Percentiles rank a stretch among this genome's conserved stretches.
Evolutionary conservation across 2,888 invertebrate genomes (phyloP).

Genomic region (Mechanitis messenoides): DNA sequence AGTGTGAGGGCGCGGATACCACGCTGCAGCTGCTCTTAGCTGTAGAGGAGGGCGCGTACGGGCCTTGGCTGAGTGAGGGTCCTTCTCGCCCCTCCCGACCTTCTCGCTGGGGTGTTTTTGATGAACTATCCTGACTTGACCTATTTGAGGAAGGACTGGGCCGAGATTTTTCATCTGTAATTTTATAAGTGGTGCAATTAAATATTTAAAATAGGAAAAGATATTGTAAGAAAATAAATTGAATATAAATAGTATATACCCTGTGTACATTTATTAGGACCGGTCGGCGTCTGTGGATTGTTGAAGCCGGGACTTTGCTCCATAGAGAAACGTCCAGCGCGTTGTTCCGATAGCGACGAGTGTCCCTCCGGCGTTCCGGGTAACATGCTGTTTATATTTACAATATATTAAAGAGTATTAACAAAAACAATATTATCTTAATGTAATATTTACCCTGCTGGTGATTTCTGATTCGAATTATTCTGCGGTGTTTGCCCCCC

Average conservation of each 20-base stretch:
- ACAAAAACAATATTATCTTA: background rate
- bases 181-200: slow-evolving; percentile 3
- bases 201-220: background rate
- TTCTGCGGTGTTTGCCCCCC: slow-evolving; percentile 71
- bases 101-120: slow-evolving; percentile 65
- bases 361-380: slow-evolving; percentile 72
- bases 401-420: background rate
- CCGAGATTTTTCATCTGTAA: slow-evolving; percentile 67
- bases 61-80: slow-evolving; percentile 51
- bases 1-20: slow-evolving; percentile 45
- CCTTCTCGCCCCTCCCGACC: slow-evolving; percentile 28
- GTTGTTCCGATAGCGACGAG: slow-evolving; percentile 60
- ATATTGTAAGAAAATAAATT: background rate
- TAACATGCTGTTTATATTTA: slow-evolving; percentile 57
- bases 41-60: slow-evolving; percentile 62
- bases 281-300: slow-evolving; percentile 71
- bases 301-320: slow-evolving; percentile 74
- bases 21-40: slow-evolving; percentile 60
- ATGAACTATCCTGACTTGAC: slow-evolving; percentile 65
- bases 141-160: slow-evolving; percentile 72
- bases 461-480: slow-evolving; percentile 79
- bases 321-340: slow-evolving; percentile 66
- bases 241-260: slow-evolving; percentile 33
- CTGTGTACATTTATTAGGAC: slow-evolving; percentile 52
- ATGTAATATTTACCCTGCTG: slow-evolving; percentile 79